phyloP scores from a whole-genome alignment of 64 coral and sea anemone species.

The Stichodactyla helianthus region DNA sequence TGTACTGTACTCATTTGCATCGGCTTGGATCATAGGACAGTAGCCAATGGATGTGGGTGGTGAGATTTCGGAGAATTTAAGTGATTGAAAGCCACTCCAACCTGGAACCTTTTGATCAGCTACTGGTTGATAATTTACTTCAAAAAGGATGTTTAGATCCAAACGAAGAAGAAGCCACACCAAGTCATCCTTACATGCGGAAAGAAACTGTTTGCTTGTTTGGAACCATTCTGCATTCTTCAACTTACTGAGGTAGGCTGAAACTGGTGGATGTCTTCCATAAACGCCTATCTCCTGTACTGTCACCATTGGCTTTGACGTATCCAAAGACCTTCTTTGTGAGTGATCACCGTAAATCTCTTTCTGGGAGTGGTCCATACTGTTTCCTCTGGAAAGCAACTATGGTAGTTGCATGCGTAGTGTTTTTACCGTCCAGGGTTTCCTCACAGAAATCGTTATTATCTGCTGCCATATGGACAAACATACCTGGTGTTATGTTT shows the following conservation, averaged over 20 bases:
- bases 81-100: constrained; percentile 34
- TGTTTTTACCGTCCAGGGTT: constrained; percentile 50
- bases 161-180: background rate
- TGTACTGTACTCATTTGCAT: constrained; percentile 24
- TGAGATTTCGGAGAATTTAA: background rate
- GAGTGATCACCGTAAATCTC: constrained; percentile 16
- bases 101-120: constrained; percentile 33
- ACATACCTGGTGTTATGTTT: constrained; percentile 25
- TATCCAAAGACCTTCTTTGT: constrained; percentile 7
- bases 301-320: background rate
- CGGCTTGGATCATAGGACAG: constrained; percentile 36
- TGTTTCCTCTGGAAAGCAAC: constrained; percentile 31
- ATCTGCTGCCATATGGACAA: constrained; percentile 48
- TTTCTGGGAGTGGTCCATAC: constrained; percentile 16
- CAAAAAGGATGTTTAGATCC: background rate
- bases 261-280: background rate
- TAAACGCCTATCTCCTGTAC: background rate
- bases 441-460: constrained; percentile 61
- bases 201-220: background rate
- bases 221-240: constrained; percentile 16
- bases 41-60: constrained; percentile 17
- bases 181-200: background rate
- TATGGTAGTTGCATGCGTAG: constrained; percentile 37
- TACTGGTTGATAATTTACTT: background rate
- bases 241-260: background rate